A percentile compares a stretch with the other conserved stretches of the same genome.
These are phyloP conservation scores for Misgurnus mizolepis DNA, from an alignment of 2,113 vertebrate species.

Conservation along the genomic window DNA sequence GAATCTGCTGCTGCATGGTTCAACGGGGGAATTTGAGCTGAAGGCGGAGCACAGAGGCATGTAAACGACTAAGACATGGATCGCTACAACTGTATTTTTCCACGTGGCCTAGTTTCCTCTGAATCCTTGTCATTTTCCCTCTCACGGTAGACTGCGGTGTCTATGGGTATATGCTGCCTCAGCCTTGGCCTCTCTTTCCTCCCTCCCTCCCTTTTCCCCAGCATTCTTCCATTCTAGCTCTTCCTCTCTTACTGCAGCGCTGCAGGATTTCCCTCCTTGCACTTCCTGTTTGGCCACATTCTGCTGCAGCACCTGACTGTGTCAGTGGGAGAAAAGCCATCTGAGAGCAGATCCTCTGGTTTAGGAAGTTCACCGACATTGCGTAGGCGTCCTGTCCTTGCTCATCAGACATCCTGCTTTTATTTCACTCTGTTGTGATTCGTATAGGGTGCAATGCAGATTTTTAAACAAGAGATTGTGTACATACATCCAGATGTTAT, in stretches of 20 bases:
- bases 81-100: conserved; percentile 66
- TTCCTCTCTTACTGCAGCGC: conserved; percentile 21
- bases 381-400: background rate
- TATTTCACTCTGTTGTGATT: background rate
- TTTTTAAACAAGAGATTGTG: background rate
- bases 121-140: conserved; percentile 51
- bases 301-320: conserved; percentile 64
- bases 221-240: background rate
- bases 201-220: background rate
- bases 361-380: conserved; percentile 14
- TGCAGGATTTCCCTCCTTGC: conserved; percentile 42
- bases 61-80: conserved; percentile 39
- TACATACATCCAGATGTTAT: too few relatives aligned
- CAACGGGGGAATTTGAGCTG: conserved; percentile 15
- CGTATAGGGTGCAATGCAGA: background rate
- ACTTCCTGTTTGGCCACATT: conserved; percentile 73
- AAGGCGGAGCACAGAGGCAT: background rate
- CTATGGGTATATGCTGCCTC: conserved; percentile 35
- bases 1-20: background rate
- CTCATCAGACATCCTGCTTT: conserved; percentile 8
- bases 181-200: conserved; percentile 34
- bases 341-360: conserved; percentile 43
- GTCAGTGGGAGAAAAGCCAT: conserved; percentile 63
- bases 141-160: conserved; percentile 43
- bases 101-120: conserved; percentile 64